Conservation (phyloP, 2,797 vertebrate genomes). For the Nyctalus aviator region DNA sequence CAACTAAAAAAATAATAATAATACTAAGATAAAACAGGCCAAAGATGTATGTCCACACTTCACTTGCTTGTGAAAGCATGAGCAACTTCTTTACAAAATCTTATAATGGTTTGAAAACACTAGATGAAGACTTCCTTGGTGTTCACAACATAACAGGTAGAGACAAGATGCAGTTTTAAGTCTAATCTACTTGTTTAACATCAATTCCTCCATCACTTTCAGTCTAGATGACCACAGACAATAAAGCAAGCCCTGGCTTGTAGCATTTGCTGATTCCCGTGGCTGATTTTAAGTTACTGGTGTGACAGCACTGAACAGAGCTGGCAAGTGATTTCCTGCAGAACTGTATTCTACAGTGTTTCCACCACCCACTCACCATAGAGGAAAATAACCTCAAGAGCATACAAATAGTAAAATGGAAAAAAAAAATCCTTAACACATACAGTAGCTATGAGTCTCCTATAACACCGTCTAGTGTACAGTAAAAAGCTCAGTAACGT, state of each 20-base stretch:
- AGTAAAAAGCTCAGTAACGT: neutral
- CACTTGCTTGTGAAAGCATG: neutral
- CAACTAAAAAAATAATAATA: neutral
- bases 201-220: neutral
- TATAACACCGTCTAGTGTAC: neutral
- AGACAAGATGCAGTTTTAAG: neutral
- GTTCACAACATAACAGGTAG: neutral
- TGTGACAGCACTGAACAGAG: neutral
- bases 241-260: neutral
- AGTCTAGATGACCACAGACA: neutral
- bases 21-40: neutral
- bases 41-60: neutral
- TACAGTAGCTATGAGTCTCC: neutral
- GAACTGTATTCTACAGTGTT: neutral
- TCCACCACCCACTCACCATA: neutral
- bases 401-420: neutral
- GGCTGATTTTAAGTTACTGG: neutral
- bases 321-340: neutral
- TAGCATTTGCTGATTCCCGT: rapidly evolving
- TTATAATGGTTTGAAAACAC: neutral
- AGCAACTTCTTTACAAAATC: neutral
- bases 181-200: neutral
- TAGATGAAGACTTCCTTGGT: neutral
- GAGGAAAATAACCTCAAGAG: neutral
- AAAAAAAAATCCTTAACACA: conserved; percentile 8